These are phyloP conservation scores for Suillia variegata DNA, from an alignment of 2,888 invertebrate genomes.

Conservation along the genomic window DNA sequence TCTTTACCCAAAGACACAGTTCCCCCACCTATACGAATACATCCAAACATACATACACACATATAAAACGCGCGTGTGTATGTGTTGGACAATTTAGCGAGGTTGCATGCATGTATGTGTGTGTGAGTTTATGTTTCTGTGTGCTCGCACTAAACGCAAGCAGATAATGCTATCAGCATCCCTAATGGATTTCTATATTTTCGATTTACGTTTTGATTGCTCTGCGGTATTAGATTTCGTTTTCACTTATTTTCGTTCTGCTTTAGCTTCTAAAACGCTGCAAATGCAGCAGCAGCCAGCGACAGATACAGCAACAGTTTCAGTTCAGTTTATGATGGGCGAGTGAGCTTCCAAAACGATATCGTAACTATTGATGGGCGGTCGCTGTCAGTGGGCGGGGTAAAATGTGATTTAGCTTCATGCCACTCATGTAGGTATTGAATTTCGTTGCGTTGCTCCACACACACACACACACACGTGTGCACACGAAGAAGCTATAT, in stretches of 20 bases:
- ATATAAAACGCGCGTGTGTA: no score
- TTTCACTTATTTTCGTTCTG: constrained; percentile 41
- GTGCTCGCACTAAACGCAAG: constrained; percentile 3
- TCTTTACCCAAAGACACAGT: no score
- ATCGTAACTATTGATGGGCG: constrained; percentile 10
- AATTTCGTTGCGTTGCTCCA: constrained; percentile 3
- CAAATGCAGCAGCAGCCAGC: background rate
- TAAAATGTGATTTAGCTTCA: constrained; percentile 16
- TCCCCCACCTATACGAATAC: background rate
- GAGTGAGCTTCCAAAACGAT: background rate
- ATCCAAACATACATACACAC: no score
- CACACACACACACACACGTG: no score
- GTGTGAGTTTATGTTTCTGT: no score
- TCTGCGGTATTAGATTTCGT: constrained; percentile 48
- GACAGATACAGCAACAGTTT: constrained; percentile 31
- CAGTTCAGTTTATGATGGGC: background rate
- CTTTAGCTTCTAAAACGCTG: background rate
- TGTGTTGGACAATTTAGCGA: no score
- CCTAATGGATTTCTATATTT: constrained; percentile 49
- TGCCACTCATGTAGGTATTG: constrained; percentile 14
- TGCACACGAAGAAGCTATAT: no score
- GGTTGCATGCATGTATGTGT: no score
- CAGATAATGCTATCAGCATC: constrained; percentile 44
- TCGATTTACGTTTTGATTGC: constrained; percentile 49
- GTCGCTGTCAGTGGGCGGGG: constrained; percentile 3